Evolutionary conservation across 2,797 vertebrate species (phyloP).

Genomic region (Cossypha caffra): DNA sequence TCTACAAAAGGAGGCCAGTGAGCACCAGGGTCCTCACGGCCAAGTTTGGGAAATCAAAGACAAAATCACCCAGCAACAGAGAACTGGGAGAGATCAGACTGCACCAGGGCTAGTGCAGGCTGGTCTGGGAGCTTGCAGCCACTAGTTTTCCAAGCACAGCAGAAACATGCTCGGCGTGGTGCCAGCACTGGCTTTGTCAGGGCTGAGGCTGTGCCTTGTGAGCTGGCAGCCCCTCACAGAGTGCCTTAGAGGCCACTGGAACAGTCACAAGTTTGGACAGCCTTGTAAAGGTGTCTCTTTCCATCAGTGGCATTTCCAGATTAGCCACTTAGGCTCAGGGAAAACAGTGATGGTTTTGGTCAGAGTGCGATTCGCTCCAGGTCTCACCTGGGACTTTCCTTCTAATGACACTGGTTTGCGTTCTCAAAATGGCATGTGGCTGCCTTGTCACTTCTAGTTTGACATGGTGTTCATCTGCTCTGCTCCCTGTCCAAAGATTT

Average conservation of each 20-base stretch:
- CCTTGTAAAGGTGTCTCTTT: not conserved
- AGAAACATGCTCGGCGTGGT: not conserved
- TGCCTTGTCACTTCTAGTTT: not conserved
- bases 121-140: not conserved
- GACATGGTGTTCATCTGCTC: not conserved
- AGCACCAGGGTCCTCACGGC: not conserved
- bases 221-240: not conserved
- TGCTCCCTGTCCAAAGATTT: not conserved
- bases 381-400: not conserved
- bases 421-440: not conserved
- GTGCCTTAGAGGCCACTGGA: not conserved
- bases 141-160: not conserved
- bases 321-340: not conserved
- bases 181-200: not conserved
- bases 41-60: slow-evolving; percentile 66
- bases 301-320: not conserved
- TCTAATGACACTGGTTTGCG: not conserved
- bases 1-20: slow-evolving; percentile 29
- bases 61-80: slow-evolving; percentile 46
- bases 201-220: not conserved
- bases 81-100: not conserved
- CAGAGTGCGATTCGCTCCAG: not conserved
- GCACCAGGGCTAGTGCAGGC: not conserved
- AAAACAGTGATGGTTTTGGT: not conserved
- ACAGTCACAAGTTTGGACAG: not conserved